These are phyloP conservation scores for Neria commutata DNA, from an alignment of 2,888 invertebrate species.

Conservation along the genomic window DNA sequence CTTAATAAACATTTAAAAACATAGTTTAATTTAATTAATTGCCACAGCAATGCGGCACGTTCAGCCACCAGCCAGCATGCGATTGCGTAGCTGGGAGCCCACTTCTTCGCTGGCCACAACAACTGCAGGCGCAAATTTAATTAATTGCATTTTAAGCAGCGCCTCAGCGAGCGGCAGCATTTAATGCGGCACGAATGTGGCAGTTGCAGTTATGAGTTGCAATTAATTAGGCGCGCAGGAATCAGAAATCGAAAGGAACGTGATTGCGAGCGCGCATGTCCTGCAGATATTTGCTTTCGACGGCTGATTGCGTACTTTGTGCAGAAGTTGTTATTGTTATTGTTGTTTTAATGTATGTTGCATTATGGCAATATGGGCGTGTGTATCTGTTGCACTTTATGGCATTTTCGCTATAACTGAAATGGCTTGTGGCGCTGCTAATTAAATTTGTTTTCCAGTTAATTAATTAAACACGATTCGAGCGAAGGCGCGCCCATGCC, in stretches of 20 bases:
- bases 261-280: not conserved
- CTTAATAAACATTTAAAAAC: slow-evolving; percentile 21
- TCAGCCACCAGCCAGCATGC: not conserved
- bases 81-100: not conserved
- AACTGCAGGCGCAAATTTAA: slow-evolving; percentile 50
- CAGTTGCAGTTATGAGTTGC: slow-evolving; percentile 46
- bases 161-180: slow-evolving; percentile 47
- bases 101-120: not conserved
- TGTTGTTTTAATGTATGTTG: not conserved
- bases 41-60: slow-evolving; percentile 34
- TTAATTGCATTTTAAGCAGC: slow-evolving; percentile 47
- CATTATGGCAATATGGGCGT: not conserved
- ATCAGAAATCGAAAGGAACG: not conserved
- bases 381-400: not conserved
- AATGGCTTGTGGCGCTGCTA: not conserved
- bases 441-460: too few relatives aligned
- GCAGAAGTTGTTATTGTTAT: too few relatives aligned
- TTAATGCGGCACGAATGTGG: not conserved
- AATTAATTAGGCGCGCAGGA: slow-evolving; percentile 51
- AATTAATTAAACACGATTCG: too few relatives aligned
- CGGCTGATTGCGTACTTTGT: not conserved
- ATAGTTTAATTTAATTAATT: slow-evolving; percentile 51
- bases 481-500: too few relatives aligned
- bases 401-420: not conserved
- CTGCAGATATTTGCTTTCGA: not conserved